These are phyloP conservation scores for Drosophila insularis DNA, from an alignment of 1,140 invertebrate species.

Conservation along the genomic window DNA sequence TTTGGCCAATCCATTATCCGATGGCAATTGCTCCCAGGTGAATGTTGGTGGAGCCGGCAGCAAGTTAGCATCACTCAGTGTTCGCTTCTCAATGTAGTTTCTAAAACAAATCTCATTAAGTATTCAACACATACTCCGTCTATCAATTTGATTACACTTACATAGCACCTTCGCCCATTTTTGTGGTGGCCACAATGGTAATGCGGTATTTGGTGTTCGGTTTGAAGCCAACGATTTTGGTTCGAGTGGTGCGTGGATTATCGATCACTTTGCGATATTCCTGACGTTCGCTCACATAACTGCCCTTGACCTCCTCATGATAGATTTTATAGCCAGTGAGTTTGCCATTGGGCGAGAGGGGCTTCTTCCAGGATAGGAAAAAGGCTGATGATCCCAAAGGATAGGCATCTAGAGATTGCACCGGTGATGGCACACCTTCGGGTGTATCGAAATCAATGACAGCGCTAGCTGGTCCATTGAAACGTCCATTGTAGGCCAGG, in stretches of 20 bases:
- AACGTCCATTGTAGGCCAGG: conserved; percentile 94
- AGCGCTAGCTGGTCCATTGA: conserved; percentile 95
- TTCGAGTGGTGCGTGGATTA: conserved; percentile 89
- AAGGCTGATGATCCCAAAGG: conserved; percentile 95
- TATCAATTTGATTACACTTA: conserved; percentile 71
- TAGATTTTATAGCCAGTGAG: conserved; percentile 96
- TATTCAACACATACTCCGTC: not conserved
- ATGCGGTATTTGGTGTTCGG: conserved; percentile 95
- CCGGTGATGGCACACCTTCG: conserved; percentile 96
- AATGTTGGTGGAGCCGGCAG: conserved; percentile 91
- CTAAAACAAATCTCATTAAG: conserved; percentile 65
- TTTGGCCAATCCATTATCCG: conserved; percentile 89
- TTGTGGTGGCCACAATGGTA: conserved; percentile 91
- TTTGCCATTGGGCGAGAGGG: conserved; percentile 95
- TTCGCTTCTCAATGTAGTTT: conserved; percentile 91
- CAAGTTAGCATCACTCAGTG: conserved; percentile 85
- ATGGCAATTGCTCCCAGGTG: conserved; percentile 86
- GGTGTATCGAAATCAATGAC: conserved; percentile 93
- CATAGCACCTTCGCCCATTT: conserved; percentile 91
- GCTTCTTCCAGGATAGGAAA: conserved; percentile 94
- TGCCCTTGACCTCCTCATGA: conserved; percentile 91
- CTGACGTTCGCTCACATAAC: conserved; percentile 86
- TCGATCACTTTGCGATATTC: conserved; percentile 90
- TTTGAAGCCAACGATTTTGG: conserved; percentile 92
- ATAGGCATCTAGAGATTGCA: conserved; percentile 90